Evolutionary conservation across 2,797 vertebrate species (phyloP).

Genomic region (Sebastes taczanowskii): DNA sequence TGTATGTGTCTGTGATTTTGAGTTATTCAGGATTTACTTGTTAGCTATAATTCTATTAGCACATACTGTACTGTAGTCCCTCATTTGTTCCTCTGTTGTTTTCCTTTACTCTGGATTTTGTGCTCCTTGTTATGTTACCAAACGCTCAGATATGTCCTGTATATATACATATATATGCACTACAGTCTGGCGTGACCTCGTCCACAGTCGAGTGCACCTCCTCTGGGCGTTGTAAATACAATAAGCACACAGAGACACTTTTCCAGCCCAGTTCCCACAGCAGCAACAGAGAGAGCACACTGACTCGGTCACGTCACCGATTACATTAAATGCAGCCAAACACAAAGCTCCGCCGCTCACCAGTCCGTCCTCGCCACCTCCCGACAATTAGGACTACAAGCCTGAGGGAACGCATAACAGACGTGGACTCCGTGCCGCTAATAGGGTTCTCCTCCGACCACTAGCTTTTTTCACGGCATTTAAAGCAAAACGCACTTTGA

Average conservation of each 20-base stretch:
- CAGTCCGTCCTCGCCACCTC: conserved; percentile 27
- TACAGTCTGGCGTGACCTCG: conserved; percentile 13
- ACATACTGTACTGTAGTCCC: neutral
- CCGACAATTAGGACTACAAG: conserved; percentile 48
- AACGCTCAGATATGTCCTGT: neutral
- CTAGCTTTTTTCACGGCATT: conserved; percentile 1
- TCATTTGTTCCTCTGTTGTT: neutral
- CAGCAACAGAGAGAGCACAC: conserved; percentile 17
- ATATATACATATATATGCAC: neutral
- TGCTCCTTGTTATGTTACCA: neutral
- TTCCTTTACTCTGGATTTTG: neutral
- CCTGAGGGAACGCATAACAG: conserved; percentile 25
- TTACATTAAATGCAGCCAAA: conserved; percentile 31
- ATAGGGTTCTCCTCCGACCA: conserved; percentile 30
- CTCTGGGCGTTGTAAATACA: conserved; percentile 44
- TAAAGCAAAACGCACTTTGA: conserved; percentile 16
- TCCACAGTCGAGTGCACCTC: conserved; percentile 25
- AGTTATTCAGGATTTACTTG: neutral
- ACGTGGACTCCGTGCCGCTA: conserved; percentile 29
- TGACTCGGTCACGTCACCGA: conserved; percentile 27
- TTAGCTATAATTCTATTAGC: neutral
- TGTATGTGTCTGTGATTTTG: neutral
- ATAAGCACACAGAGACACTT: conserved; percentile 49
- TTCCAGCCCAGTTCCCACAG: conserved; percentile 40
- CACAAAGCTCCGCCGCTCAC: conserved; percentile 33